A percentile compares a stretch with the other conserved stretches of the same genome.
phyloP scores from a whole-genome alignment of 2,797 vertebrate genomes.

The Pyrrhura leucotis region DNA sequence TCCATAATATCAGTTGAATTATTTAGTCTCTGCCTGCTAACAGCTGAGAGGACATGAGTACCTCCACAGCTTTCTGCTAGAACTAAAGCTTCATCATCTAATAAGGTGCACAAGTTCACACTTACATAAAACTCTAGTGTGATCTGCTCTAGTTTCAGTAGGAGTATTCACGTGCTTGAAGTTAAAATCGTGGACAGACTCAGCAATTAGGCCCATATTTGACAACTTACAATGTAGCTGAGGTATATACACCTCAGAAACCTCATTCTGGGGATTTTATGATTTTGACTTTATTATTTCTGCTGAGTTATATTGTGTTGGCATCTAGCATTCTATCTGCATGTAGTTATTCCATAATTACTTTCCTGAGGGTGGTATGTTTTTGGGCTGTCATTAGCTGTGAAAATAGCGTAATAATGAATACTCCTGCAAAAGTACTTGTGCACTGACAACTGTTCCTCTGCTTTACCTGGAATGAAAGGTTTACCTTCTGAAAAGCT shows the following conservation, averaged over 20 bases:
- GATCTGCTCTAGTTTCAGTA: neutral
- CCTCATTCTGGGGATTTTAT: neutral
- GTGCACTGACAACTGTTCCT: neutral
- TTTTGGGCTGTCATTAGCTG: neutral
- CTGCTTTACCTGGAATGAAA: conserved; percentile 18
- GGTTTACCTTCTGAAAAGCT: conserved; percentile 2
- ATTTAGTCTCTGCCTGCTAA: neutral
- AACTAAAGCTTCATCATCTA: neutral
- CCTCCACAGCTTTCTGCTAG: neutral
- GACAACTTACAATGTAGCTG: neutral
- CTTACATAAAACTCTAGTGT: neutral
- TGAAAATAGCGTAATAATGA: neutral
- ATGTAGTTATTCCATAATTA: neutral
- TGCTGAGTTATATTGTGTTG: neutral
- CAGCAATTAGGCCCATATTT: neutral
- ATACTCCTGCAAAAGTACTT: conserved; percentile 16
- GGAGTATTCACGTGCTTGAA: neutral
- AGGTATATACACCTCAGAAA: neutral
- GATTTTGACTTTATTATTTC: neutral
- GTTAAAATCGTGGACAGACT: neutral
- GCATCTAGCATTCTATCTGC: neutral
- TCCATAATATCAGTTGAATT: neutral
- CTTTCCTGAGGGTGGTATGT: neutral
- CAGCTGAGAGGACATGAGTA: neutral
- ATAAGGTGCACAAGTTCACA: neutral